Base-by-base conservation (phyloP, 2,888 invertebrate genomes). In the Drosophila mettleri region DNA sequence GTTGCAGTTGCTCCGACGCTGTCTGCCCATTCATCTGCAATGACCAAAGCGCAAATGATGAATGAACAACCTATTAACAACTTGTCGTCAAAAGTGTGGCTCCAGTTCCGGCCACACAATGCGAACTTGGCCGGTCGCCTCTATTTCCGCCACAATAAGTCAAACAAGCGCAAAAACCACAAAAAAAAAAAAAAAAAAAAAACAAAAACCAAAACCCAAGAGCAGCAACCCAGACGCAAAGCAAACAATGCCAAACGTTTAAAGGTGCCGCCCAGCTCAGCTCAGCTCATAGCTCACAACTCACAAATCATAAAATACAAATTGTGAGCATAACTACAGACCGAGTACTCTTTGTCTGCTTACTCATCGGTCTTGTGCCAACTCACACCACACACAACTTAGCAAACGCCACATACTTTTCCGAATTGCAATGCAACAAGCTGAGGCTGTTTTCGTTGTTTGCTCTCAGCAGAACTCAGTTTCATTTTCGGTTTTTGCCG, bases 21-120 rank as follows among this genome's bases (percentile, higher is more conserved):
- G 90, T 70, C 82, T 90, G 91, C 78, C 83, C 74, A 90, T 92
- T 92, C 91, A 91, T 91, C 91, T 91, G 90, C 87, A 90, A 91
- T 78, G 85, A 48, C 59, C 89, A 79, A 89, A 73, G 60, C 72
- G 64, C 78, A 74, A 90, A 77, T 67, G 77, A 62, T 77, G 79
- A 90, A 88, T 90, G 83, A 80, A 39, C 52, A 53, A 22, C 29
- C n/a, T 58, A 38, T 57, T 68, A 54, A 69, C 74, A 69, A 71
- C 66, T 71, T 67, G 70, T 62, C 54, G 86, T 76, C 67, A 83
- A 88, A 86, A 86, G 89, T 84, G 84, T 84, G 86, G 78, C 89
- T 78, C 77, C 86, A 90, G 89, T 89, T 89, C 89, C 89, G 89
- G 90, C 82, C 80, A 80, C 65, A 74, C 71, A 80, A 46, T 84